Base-by-base conservation (phyloP, 2,888 invertebrate genomes). In the Apoda limacodes region DNA sequence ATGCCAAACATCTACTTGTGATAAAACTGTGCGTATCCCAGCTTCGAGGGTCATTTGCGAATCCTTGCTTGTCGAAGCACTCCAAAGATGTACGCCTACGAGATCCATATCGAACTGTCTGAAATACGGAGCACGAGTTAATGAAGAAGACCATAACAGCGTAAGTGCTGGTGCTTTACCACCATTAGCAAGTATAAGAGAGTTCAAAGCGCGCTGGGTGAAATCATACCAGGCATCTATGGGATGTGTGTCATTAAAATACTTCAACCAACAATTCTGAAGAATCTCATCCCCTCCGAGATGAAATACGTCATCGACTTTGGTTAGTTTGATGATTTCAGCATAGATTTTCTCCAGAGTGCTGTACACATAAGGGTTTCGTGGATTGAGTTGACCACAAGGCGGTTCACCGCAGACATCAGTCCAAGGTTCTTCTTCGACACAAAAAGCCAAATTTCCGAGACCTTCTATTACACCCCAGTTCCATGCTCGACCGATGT, bases 1-100 rank as follows among this genome's bases (percentile, higher is more conserved):
- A 60, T 92, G 91, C 90, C 91, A 91, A 4, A 89, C 88, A 51
- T 93, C 91, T 29, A 90, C 90, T 58, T 92, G 90, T 5, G 92
- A 92, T 39, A 92, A 69, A 29, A 93, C 87, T 25, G 90, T 83
- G 36, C 87, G 69, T 3, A 92, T 67, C 39, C 89, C 89, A n/a
- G n/a, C 45, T 34, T 55, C 56, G 13, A 72, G 44, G 35, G 63
- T 56, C 5, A 45, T 39, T 41, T 64, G 69, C n/a, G n/a, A n/a
- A n/a, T n/a, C n/a, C n/a, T n/a, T n/a, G n/a, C n/a, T n/a, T n/a
- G n/a, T n/a, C n/a, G n/a, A n/a, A n/a, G n/a, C n/a, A n/a, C n/a
- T n/a, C n/a, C n/a, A n/a, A n/a, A n/a, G n/a, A n/a, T n/a, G n/a
- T n/a, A n/a, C n/a, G n/a, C n/a, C n/a, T n/a, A n/a, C n/a, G n/a